Evolutionary conservation across 2,797 vertebrate species (phyloP).

Genomic region (Moxostoma hubbsi): DNA sequence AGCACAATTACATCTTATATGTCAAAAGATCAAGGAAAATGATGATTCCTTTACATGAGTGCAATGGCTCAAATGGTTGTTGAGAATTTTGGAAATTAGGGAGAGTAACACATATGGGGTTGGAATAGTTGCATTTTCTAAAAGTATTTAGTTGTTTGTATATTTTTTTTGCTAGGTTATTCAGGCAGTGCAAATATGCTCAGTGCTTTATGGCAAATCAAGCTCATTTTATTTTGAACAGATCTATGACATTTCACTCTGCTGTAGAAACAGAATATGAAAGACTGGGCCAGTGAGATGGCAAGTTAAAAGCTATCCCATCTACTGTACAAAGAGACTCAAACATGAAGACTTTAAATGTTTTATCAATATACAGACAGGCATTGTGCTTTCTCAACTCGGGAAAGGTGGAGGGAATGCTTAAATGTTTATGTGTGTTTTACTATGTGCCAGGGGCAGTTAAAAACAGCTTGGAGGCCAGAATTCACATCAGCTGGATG

Average conservation of each 20-base stretch:
- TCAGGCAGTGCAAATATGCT: neutral
- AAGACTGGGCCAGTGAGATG: neutral
- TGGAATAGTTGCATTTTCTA: neutral
- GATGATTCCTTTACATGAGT: constrained; percentile 24
- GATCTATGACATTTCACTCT: constrained; percentile 42
- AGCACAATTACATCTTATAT: too few species aligned
- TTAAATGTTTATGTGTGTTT: neutral
- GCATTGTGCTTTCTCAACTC: neutral
- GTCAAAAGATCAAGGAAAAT: too few species aligned
- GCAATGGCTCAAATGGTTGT: constrained; percentile 10
- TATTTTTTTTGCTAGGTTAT: constrained; percentile 9
- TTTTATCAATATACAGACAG: constrained; percentile 48
- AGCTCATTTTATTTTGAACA: constrained; percentile 17
- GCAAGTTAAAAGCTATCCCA: constrained; percentile 51
- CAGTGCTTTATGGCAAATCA: neutral
- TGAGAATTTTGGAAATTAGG: constrained; percentile 36
- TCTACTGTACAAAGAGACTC: constrained; percentile 44
- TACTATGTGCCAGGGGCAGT: constrained; percentile 1
- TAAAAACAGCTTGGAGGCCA: constrained; percentile 33
- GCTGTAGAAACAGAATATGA: constrained; percentile 29
- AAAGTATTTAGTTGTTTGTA: constrained; percentile 12
- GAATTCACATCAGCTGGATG: constrained; percentile 40
- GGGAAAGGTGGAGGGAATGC: constrained; percentile 1
- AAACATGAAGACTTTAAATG: constrained; percentile 43
- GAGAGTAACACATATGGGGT: constrained; percentile 24